phyloP scores from a whole-genome alignment of 2,888 invertebrate species.

The Yponomeuta sedellus region DNA sequence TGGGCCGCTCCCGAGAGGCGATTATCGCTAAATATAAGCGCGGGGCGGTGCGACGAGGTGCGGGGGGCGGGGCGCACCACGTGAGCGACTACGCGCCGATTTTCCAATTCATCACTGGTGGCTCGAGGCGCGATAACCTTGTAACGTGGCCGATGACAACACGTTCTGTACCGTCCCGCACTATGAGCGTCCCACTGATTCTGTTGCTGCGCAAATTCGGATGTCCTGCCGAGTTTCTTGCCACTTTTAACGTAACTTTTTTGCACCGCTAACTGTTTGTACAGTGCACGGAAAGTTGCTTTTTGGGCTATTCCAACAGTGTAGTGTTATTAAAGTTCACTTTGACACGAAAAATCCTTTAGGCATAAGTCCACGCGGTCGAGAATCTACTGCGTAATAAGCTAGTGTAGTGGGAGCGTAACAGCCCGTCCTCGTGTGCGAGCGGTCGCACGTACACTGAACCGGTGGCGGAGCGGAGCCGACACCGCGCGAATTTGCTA shows the following conservation, averaged over 20 bases:
- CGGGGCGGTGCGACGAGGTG: constrained; percentile 52
- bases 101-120: constrained; percentile 75
- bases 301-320: constrained; percentile 1
- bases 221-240: constrained; percentile 45
- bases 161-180: constrained; percentile 53
- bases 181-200: constrained; percentile 36
- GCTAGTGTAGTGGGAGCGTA: constrained; percentile 46
- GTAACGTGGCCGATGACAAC: constrained; percentile 70
- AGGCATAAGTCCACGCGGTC: constrained; percentile 62
- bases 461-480: constrained; percentile 54
- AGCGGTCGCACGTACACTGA: constrained; percentile 71
- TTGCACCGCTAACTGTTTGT: constrained; percentile 62
- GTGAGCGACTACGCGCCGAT: constrained; percentile 76
- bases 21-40: constrained; percentile 76
- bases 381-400: constrained; percentile 71
- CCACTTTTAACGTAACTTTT: constrained; percentile 60
- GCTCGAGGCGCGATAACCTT: constrained; percentile 73
- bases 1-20: constrained; percentile 71
- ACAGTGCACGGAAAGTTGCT: constrained; percentile 31
- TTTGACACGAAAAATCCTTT: constrained; percentile 5
- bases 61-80: constrained; percentile 71
- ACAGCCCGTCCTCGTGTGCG: constrained; percentile 57
- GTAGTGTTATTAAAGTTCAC: constrained; percentile 14
- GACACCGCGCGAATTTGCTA: constrained; percentile 65
- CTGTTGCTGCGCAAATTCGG: constrained; percentile 43